Percentiles rank a stretch among this genome's conserved stretches.
These are phyloP conservation scores for Anarsia innoxiella DNA, from an alignment of 2,888 invertebrate genomes.

Conservation along the genomic window DNA sequence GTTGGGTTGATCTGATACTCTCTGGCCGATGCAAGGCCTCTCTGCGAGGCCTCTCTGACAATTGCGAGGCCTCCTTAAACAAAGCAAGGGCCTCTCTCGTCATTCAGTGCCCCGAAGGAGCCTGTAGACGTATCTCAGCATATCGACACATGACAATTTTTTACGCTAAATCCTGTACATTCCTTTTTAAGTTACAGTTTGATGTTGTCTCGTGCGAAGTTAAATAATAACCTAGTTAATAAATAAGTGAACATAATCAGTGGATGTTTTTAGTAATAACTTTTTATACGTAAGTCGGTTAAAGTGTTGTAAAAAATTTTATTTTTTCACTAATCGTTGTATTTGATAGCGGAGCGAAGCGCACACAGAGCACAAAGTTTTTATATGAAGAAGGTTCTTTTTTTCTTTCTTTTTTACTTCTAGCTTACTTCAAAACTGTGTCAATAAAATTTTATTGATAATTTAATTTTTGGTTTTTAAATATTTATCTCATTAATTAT, in stretches of 20 bases:
- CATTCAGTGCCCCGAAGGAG: too few species aligned
- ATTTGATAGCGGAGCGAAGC: slow-evolving; percentile 33
- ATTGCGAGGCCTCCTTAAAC: too few species aligned
- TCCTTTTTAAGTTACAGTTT: slow-evolving; percentile 53
- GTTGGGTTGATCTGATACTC: slow-evolving; percentile 28
- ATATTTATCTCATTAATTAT: not conserved
- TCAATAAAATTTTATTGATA: not conserved
- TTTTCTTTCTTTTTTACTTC: not conserved
- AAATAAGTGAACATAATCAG: slow-evolving; percentile 30
- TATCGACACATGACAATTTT: slow-evolving; percentile 54
- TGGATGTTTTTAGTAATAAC: slow-evolving; percentile 40
- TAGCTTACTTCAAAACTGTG: too few species aligned
- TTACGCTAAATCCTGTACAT: slow-evolving; percentile 27
- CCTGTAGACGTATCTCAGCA: slow-evolving; percentile 39
- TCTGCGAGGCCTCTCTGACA: slow-evolving; percentile 18
- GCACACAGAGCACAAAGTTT: slow-evolving; percentile 49
- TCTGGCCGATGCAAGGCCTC: slow-evolving; percentile 32
- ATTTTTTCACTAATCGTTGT: slow-evolving; percentile 58
- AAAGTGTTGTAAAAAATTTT: slow-evolving; percentile 50
- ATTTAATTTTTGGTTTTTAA: not conserved
- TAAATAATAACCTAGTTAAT: slow-evolving; percentile 30
- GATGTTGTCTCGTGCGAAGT: slow-evolving; percentile 52
- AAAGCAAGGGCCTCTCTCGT: too few species aligned
- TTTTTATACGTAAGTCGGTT: slow-evolving; percentile 59
- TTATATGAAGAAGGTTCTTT: slow-evolving; percentile 8